phyloP scores from a whole-genome alignment of 2,113 vertebrate species.

The Podarcis cretensis region DNA sequence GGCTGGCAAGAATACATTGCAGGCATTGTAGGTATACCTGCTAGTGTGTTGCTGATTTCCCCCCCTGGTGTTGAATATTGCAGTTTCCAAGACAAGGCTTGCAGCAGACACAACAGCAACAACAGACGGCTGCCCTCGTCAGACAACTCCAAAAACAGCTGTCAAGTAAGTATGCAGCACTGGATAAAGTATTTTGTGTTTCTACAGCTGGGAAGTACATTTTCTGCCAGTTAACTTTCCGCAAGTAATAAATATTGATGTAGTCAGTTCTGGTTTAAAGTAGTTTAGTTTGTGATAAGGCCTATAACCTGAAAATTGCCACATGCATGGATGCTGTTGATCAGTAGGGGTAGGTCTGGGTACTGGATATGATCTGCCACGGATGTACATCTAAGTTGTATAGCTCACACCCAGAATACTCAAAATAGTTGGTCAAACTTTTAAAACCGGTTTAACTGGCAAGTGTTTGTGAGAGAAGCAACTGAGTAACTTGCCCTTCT shows the following conservation, averaged over 20 bases:
- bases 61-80: conserved; percentile 21
- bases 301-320: neutral
- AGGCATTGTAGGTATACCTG: neutral
- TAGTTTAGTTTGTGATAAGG: neutral
- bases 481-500: no score
- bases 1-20: no score
- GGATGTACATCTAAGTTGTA: neutral
- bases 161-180: conserved; percentile 70
- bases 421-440: neutral
- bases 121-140: conserved; percentile 76
- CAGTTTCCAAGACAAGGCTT: conserved; percentile 78
- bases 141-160: conserved; percentile 83
- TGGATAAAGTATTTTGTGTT: accelerated
- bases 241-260: neutral
- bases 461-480: neutral
- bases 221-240: neutral
- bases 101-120: conserved; percentile 81
- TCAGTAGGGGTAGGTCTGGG: neutral
- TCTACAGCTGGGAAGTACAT: neutral
- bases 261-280: neutral
- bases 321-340: neutral
- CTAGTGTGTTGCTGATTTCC: neutral
- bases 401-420: neutral
- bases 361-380: neutral
- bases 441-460: neutral